These are phyloP conservation scores for Oreocharis arfaki DNA, from an alignment of 2,113 vertebrate genomes.

Conservation along the genomic window DNA sequence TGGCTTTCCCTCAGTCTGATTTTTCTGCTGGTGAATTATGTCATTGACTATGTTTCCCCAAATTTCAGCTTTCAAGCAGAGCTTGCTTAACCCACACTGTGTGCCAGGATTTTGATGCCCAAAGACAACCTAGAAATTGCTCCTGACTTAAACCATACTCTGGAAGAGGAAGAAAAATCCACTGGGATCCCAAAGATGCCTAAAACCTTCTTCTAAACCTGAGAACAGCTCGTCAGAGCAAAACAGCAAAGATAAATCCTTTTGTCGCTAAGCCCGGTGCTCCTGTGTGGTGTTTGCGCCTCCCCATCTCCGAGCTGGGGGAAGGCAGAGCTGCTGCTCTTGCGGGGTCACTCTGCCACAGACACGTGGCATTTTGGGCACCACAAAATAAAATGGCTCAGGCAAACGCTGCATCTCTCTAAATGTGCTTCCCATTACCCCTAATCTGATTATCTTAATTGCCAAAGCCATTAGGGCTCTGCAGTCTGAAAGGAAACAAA, in stretches of 20 bases:
- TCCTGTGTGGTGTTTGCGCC: not conserved
- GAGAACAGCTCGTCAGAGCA: accelerated
- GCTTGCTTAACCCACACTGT: accelerated
- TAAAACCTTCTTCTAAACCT: not conserved
- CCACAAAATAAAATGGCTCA: not conserved
- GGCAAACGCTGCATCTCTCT: not conserved
- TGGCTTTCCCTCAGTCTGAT: not conserved
- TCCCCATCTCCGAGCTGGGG: accelerated
- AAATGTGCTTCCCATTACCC: not conserved
- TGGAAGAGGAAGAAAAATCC: not conserved
- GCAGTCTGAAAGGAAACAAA: not conserved
- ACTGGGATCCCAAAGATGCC: not conserved
- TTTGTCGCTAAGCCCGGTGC: not conserved
- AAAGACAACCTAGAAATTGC: not conserved
- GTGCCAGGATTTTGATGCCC: not conserved
- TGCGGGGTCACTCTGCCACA: accelerated
- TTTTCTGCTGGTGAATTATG: not conserved
- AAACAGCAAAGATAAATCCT: not conserved
- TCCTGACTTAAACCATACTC: accelerated
- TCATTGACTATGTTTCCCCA: not conserved
- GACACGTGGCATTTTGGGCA: not conserved
- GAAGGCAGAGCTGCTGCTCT: not conserved
- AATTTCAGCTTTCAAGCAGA: not conserved
- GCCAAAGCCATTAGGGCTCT: slow-evolving; percentile 15
- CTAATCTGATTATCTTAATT: slow-evolving; percentile 31